Percentiles rank a stretch among this genome's conserved stretches.
These are phyloP conservation scores for Carterocephalus palaemon DNA, from an alignment of 2,888 invertebrate species.

Conservation along the genomic window DNA sequence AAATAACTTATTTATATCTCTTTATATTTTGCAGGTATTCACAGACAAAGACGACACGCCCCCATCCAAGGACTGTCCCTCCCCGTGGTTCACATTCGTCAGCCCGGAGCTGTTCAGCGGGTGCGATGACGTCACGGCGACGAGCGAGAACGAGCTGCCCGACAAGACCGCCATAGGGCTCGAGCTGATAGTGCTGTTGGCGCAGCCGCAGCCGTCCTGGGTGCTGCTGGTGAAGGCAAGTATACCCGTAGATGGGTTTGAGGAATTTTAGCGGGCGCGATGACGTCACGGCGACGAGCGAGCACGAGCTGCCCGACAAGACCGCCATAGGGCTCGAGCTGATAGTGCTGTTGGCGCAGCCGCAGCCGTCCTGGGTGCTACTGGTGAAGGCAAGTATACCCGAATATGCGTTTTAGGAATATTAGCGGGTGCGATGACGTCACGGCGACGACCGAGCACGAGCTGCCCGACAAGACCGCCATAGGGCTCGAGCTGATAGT, in stretches of 20 bases:
- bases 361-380: conserved; percentile 87
- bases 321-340: conserved; percentile 84
- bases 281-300: conserved; percentile 52
- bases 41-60: conserved; percentile 47
- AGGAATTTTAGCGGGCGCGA: conserved; percentile 72
- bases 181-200: conserved; percentile 84
- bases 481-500: conserved; percentile 85
- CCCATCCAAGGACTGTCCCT: conserved; percentile 64
- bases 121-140: conserved; percentile 53
- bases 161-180: conserved; percentile 82
- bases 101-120: conserved; percentile 80
- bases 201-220: conserved; percentile 90
- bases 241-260: no score
- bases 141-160: conserved; percentile 70
- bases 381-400: conserved; percentile 84
- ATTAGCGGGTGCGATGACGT: conserved; percentile 67
- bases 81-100: conserved; percentile 85
- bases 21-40: conserved; percentile 58
- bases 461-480: conserved; percentile 79
- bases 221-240: conserved; percentile 84
- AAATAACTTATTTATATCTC: no score
- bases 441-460: conserved; percentile 57
- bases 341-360: conserved; percentile 84
- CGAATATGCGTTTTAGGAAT: no score
- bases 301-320: conserved; percentile 75